phyloP scores from a whole-genome alignment of 2,888 invertebrate species.

The Drosophila neonasuta region DNA sequence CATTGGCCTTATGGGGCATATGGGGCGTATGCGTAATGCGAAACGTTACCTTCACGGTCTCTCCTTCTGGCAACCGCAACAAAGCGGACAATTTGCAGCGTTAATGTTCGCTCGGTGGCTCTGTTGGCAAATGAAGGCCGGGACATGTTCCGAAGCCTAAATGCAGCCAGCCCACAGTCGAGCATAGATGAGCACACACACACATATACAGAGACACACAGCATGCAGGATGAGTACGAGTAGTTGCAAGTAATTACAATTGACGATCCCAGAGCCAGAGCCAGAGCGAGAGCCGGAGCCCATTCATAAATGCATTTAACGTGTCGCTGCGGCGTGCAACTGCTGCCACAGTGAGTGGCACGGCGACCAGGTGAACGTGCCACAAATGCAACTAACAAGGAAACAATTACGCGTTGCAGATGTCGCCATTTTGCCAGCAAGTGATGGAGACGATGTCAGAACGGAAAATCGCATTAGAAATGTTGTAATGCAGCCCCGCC shows the following conservation, averaged over 20 bases:
- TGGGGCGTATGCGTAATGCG: conserved; percentile 71
- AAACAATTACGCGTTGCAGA: conserved; percentile 76
- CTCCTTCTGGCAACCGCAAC: conserved; percentile 57
- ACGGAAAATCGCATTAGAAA: conserved; percentile 72
- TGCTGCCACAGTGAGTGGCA: conserved; percentile 3
- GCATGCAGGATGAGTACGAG: conserved; percentile 1
- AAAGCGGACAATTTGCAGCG: conserved; percentile 77
- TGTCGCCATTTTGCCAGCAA: conserved; percentile 37
- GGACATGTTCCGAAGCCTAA: conserved; percentile 52
- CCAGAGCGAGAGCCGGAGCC: conserved; percentile 37
- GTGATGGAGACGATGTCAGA: conserved; percentile 31
- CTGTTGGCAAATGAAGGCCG: conserved; percentile 62
- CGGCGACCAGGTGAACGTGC: conserved; percentile 66
- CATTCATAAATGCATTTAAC: conserved; percentile 79
- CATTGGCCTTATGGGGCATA: conserved; percentile 48
- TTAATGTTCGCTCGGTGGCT: conserved; percentile 53
- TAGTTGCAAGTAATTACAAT: conserved; percentile 76
- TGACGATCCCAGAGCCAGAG: conserved; percentile 56
- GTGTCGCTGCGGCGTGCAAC: conserved; percentile 64
- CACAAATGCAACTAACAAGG: conserved; percentile 74
- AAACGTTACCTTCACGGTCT: conserved; percentile 27
- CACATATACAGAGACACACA: not conserved
- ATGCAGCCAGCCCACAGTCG: conserved; percentile 35
- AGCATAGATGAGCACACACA: conserved; percentile 2
- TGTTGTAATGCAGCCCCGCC: conserved; percentile 46